Conservation (phyloP, 2,888 invertebrate species). For the Polydesmus complanatus region DNA sequence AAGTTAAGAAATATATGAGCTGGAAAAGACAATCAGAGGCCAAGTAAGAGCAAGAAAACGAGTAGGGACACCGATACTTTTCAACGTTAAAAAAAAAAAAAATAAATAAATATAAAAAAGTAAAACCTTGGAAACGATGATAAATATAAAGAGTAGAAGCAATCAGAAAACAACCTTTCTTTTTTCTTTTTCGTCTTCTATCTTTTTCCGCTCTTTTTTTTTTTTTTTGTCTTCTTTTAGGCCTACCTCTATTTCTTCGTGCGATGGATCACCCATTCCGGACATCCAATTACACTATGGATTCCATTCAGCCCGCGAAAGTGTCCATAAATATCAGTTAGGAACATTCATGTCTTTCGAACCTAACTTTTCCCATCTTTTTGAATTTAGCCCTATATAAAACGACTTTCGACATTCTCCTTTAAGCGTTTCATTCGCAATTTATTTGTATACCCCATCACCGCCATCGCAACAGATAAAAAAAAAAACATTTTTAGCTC, state of each 20-base stretch:
- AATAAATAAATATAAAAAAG: not conserved
- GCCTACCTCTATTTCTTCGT: not conserved
- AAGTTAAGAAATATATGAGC: not conserved
- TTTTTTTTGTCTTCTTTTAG: not conserved
- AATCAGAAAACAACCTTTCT: not conserved
- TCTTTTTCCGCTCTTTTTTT: not conserved
- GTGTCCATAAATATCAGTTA: not conserved
- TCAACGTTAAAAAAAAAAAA: no score
- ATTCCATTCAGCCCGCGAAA: not conserved
- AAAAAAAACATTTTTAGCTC: no score
- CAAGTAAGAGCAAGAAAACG: no score
- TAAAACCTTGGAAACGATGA: not conserved
- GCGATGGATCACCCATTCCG: not conserved
- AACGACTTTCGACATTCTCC: no score
- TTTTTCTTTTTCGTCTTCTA: not conserved
- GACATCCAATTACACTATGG: not conserved
- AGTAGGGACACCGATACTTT: no score
- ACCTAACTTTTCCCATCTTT: no score
- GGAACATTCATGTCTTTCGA: no score
- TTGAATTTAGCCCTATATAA: no score
- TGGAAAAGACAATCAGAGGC: not conserved
- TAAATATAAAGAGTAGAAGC: not conserved
- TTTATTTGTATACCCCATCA: no score
- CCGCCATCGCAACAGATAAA: no score
- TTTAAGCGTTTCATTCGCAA: no score